A percentile compares a stretch with the other conserved stretches of the same genome.
These are phyloP conservation scores for Hydractinia symbiolongicarpus DNA, from an alignment of 30 jellyfish, hydroid and myxozoan genomes.

Conservation along the genomic window DNA sequence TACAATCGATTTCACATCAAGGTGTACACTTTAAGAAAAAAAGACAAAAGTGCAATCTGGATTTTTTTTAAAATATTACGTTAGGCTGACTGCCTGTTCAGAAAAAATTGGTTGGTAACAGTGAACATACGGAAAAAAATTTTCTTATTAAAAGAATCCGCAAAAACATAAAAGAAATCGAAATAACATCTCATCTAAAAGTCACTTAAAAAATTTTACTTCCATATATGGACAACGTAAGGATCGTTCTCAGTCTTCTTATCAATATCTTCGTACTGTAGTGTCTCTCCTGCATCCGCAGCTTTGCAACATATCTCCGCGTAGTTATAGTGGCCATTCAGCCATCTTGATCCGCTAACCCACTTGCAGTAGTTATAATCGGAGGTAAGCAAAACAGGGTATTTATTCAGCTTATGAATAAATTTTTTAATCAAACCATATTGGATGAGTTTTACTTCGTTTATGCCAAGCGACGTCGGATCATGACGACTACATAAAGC, in stretches of 20 bases:
- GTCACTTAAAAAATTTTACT: not conserved
- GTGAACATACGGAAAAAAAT: no score
- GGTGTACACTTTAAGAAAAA: no score
- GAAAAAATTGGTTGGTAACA: no score
- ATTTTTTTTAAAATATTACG: no score
- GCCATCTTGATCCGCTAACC: constrained; percentile 39
- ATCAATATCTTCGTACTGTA: constrained; percentile 58
- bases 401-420: constrained; percentile 56
- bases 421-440: constrained; percentile 64
- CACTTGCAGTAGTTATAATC: constrained; percentile 21
- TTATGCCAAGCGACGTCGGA: constrained; percentile 40
- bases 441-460: constrained; percentile 48
- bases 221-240: constrained; percentile 68
- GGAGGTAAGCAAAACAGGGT: constrained; percentile 51
- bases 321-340: constrained; percentile 63
- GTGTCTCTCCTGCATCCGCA: constrained; percentile 50
- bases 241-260: constrained; percentile 66
- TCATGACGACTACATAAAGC: constrained; percentile 78
- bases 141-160: no score
- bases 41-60: no score
- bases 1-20: no score
- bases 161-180: no score
- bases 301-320: constrained; percentile 76
- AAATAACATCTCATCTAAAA: no score
- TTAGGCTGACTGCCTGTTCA: no score